These are phyloP conservation scores for Sceloporus undulatus DNA, from an alignment of 2,113 vertebrate genomes.

Conservation along the genomic window DNA sequence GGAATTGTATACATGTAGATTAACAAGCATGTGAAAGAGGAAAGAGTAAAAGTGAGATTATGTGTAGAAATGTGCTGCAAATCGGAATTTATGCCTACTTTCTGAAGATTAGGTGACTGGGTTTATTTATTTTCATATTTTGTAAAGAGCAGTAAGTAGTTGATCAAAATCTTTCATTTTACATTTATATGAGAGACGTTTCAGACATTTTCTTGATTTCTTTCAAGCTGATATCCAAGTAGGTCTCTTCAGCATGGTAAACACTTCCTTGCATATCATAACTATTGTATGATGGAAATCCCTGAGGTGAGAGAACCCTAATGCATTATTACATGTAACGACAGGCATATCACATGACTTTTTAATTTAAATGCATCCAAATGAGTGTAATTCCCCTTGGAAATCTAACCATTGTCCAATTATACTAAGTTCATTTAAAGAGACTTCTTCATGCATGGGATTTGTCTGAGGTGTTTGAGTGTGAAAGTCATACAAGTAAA, in stretches of 20 bases:
- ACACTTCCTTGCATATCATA: neutral
- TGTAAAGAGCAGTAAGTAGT: neutral
- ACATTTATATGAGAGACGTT: neutral
- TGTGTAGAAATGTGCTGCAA: neutral
- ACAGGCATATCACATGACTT: conserved; percentile 11
- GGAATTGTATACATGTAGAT: too few relatives aligned
- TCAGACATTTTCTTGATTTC: neutral
- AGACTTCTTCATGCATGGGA: conserved; percentile 14
- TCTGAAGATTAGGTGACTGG: neutral
- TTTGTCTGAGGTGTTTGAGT: conserved; percentile 9
- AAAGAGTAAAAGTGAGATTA: neutral
- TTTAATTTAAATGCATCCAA: conserved; percentile 29
- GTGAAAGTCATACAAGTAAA: neutral
- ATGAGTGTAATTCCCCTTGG: conserved; percentile 29
- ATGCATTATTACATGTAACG: conserved; percentile 28
- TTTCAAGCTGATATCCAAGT: neutral
- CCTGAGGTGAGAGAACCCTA: conserved; percentile 14
- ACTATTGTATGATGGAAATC: conserved; percentile 25
- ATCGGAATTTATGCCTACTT: neutral
- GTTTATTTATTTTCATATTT: neutral
- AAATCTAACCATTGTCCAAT: conserved; percentile 24
- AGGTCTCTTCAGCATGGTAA: neutral
- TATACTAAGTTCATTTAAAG: conserved; percentile 24
- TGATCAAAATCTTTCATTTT: neutral
- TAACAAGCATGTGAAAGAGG: too few relatives aligned